A percentile compares a stretch with the other conserved stretches of the same genome.
Conservation (phyloP, 1,140 invertebrate genomes). For the Hyles vespertilio region DNA sequence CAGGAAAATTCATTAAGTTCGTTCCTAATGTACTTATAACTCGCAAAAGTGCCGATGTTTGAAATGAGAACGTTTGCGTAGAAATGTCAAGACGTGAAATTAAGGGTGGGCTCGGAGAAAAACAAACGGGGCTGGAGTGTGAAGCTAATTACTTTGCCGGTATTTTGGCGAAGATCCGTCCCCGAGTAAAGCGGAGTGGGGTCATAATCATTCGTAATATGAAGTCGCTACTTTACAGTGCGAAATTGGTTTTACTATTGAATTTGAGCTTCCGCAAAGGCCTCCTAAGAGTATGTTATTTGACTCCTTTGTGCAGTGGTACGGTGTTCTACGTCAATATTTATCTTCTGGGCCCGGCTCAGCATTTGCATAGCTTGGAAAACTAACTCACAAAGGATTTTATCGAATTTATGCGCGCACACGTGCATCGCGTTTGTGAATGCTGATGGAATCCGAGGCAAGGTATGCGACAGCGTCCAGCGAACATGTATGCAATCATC, state of each 20-base stretch:
- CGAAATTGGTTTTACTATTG: conserved; percentile 21
- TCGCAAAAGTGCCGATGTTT: no score
- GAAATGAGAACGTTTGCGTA: no score
- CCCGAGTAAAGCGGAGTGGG: background rate
- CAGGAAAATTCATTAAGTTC: no score
- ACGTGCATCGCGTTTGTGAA: conserved; percentile 26
- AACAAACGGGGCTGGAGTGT: conserved; percentile 4
- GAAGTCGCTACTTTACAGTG: conserved; percentile 10
- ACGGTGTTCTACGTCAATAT: conserved; percentile 11
- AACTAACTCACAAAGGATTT: conserved; percentile 47
- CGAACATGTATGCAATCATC: conserved; percentile 18
- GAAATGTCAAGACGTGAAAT: background rate
- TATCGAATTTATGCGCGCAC: conserved; percentile 58
- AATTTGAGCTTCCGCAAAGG: conserved; percentile 18
- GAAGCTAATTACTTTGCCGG: conserved; percentile 19
- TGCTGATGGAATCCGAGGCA: conserved; percentile 37
- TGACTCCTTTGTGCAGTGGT: conserved; percentile 11
- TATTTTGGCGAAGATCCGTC: conserved; percentile 13
- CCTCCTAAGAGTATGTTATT: conserved; percentile 14
- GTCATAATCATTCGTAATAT: conserved; percentile 5
- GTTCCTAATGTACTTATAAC: no score
- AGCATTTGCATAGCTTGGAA: conserved; percentile 32
- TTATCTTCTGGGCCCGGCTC: conserved; percentile 21
- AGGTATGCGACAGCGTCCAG: conserved; percentile 23
- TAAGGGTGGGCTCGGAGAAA: conserved; percentile 1